Evolutionary conservation across 2,113 vertebrate genomes (phyloP).

Genomic region (Accipiter cooperii): DNA sequence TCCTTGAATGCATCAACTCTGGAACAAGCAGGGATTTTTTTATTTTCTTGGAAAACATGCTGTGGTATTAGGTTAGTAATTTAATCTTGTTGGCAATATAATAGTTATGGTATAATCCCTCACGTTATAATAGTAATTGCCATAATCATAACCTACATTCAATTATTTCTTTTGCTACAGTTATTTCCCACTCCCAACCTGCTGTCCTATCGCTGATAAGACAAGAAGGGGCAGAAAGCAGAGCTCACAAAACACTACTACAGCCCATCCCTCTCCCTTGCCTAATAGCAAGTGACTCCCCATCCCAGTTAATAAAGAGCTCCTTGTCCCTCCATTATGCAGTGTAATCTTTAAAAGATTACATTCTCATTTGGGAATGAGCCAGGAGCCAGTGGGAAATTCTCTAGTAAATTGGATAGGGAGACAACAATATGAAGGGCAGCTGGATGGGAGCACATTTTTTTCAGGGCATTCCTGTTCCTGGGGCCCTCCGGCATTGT

Average conservation of each 20-base stretch:
- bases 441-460: constrained; percentile 45
- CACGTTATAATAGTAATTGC: background rate
- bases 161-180: background rate
- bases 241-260: background rate
- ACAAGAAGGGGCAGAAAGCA: background rate
- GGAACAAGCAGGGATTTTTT: background rate
- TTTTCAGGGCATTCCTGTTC: constrained; percentile 63
- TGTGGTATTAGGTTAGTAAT: background rate
- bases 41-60: background rate
- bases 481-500: constrained; percentile 40
- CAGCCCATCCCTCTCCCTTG: constrained; percentile 28
- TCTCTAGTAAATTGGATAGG: constrained; percentile 63
- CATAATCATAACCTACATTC: background rate
- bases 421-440: constrained; percentile 60
- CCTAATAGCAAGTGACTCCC: constrained; percentile 62
- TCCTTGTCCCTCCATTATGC: constrained; percentile 62
- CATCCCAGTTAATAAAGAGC: constrained; percentile 62
- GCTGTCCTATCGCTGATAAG: background rate
- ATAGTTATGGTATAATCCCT: background rate
- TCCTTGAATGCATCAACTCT: background rate
- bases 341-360: constrained; percentile 63
- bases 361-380: constrained; percentile 65
- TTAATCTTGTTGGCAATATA: background rate
- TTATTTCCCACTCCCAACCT: background rate
- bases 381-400: constrained; percentile 69